Percentiles rank a stretch among this genome's conserved stretches.
phyloP scores from a whole-genome alignment of 2,888 invertebrate genomes.

The Clusia tigrina region DNA sequence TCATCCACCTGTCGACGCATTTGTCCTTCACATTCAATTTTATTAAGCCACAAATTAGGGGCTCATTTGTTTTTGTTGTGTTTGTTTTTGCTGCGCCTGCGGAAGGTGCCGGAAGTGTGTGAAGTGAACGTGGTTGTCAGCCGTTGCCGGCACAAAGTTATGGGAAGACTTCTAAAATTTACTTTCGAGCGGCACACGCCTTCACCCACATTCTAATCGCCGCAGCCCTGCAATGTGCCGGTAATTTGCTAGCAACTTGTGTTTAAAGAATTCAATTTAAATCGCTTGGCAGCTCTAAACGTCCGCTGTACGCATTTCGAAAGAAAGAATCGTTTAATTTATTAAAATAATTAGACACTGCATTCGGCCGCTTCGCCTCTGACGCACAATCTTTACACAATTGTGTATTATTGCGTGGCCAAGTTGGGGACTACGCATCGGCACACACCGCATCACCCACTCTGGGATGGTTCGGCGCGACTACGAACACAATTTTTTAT shows the following conservation, averaged over 20 bases:
- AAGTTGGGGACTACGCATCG: too few relatives aligned
- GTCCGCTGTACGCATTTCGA: neutral
- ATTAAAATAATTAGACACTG: neutral
- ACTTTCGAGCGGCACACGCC: too few relatives aligned
- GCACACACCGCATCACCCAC: too few relatives aligned
- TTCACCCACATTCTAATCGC: too few relatives aligned
- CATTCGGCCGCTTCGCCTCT: neutral
- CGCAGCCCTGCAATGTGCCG: neutral
- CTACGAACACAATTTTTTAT: too few relatives aligned
- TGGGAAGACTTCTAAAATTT: too few relatives aligned
- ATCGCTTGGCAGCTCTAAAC: neutral
- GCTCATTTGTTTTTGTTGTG: neutral
- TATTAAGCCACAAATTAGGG: conserved; percentile 1
- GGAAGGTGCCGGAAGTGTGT: neutral
- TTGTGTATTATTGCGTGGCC: too few relatives aligned
- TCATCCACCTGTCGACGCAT: too few relatives aligned
- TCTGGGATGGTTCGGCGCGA: too few relatives aligned
- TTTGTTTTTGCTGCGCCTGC: neutral
- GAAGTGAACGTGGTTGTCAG: neutral
- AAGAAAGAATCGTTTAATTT: neutral
- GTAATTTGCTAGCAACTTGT: neutral
- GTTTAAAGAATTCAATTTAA: neutral
- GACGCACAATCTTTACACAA: too few relatives aligned
- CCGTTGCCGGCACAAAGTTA: neutral
- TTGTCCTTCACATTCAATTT: neutral